Conservation (phyloP, 1,140 invertebrate genomes). For the Polypedilum pembai region DNA sequence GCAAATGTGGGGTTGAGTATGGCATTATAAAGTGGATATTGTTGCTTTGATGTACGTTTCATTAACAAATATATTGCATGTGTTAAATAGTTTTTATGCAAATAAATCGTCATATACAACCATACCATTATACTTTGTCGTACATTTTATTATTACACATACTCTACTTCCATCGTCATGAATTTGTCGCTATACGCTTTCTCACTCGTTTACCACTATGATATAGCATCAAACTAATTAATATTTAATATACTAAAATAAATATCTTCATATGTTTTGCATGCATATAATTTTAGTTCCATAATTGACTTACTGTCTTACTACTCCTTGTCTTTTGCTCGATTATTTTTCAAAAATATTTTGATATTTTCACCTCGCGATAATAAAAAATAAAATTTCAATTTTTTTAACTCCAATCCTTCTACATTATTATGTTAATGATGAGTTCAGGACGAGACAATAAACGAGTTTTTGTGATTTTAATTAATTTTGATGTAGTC, state of each 20-base stretch:
- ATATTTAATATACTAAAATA: slow-evolving; percentile 27
- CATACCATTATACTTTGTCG: too few relatives aligned
- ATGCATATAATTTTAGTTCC: too few relatives aligned
- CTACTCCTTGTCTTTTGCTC: too few relatives aligned
- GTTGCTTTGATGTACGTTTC: slow-evolving; percentile 6
- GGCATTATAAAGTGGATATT: slow-evolving; percentile 9
- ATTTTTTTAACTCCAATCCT: too few relatives aligned
- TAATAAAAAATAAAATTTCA: too few relatives aligned
- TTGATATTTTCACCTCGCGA: too few relatives aligned
- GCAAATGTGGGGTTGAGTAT: neutral
- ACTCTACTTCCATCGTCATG: neutral
- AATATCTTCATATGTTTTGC: neutral
- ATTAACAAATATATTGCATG: slow-evolving; percentile 23
- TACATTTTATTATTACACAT: neutral
- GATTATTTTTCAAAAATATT: too few relatives aligned
- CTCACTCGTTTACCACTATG: neutral
- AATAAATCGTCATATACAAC: neutral
- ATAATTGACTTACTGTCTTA: too few relatives aligned
- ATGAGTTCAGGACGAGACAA: too few relatives aligned
- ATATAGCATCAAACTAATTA: slow-evolving; percentile 14
- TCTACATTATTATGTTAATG: too few relatives aligned
- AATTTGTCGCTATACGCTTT: neutral
- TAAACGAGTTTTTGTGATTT: neutral
- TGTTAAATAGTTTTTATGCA: slow-evolving; percentile 27
- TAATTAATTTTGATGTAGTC: slow-evolving; percentile 1